Evolutionary conservation across 2,113 vertebrate genomes (phyloP).

Genomic region (Megaleporinus macrocephalus): DNA sequence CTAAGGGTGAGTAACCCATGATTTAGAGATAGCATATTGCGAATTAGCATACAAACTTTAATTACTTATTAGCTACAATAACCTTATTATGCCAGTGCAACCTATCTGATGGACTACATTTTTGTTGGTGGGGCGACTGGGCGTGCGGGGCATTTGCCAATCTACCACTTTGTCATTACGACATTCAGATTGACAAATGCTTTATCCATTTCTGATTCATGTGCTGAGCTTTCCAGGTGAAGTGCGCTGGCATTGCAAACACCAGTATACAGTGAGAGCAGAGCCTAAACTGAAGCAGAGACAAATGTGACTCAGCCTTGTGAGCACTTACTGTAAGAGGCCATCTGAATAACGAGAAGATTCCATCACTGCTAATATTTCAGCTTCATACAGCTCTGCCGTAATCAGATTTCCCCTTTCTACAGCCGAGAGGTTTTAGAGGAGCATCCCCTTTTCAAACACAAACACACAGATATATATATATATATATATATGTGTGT

Average conservation of each 20-base stretch:
- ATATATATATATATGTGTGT: no score
- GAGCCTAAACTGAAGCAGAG: neutral
- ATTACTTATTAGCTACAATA: no score
- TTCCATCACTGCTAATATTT: conserved; percentile 1
- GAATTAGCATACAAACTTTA: no score
- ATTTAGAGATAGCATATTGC: no score
- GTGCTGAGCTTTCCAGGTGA: neutral
- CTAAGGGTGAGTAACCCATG: no score
- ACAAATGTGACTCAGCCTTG: neutral
- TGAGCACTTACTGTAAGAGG: conserved; percentile 17
- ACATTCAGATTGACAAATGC: neutral
- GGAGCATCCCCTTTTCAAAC: neutral
- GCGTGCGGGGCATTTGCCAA: no score
- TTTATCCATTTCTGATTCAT: neutral
- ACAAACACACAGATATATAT: neutral
- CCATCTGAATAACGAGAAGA: conserved; percentile 1
- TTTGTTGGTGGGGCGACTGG: no score
- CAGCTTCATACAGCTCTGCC: neutral
- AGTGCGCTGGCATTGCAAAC: neutral
- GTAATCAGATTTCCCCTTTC: conserved; percentile 22
- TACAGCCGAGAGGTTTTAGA: neutral
- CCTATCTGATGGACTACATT: no score
- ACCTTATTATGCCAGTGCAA: no score
- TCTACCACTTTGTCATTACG: no score
- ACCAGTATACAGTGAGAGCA: neutral